Evolutionary conservation across 2,113 vertebrate genomes (phyloP).

Genomic region (Leucoraja erinaceus): DNA sequence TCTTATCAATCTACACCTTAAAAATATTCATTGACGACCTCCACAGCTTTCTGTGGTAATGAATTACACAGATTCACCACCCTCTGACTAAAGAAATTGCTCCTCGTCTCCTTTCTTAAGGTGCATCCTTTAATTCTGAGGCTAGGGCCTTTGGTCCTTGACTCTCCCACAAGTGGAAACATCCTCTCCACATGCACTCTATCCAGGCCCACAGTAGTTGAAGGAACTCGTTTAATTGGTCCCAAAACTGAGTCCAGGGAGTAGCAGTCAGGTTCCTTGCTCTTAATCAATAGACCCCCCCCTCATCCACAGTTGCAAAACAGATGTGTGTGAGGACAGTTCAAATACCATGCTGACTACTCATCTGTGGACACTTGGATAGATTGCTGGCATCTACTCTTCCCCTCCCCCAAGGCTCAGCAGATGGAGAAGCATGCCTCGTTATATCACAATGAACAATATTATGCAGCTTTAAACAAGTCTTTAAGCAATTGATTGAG

Average conservation of each 20-base stretch:
- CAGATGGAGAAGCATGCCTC: not conserved
- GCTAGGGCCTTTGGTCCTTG: too few species aligned
- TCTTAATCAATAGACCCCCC: not conserved
- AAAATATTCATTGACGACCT: too few species aligned
- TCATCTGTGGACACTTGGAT: not conserved
- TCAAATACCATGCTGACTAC: not conserved
- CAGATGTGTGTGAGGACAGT: not conserved
- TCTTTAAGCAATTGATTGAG: conserved; percentile 29
- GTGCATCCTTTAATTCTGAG: too few species aligned
- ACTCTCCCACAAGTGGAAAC: too few species aligned
- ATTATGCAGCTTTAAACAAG: not conserved
- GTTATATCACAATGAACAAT: not conserved
- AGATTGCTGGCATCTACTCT: not conserved
- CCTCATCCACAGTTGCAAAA: not conserved
- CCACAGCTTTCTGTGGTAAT: too few species aligned
- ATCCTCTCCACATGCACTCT: too few species aligned
- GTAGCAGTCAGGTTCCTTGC: not conserved
- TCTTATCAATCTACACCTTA: too few species aligned
- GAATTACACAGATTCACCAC: too few species aligned
- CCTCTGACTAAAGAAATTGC: too few species aligned
- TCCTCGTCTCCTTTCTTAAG: too few species aligned
- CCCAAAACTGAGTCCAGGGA: not conserved
- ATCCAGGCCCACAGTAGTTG: not conserved
- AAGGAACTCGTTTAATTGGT: not conserved
- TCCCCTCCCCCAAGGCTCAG: not conserved